Conservation (phyloP, 2,888 invertebrate species). For the Phengaris alcon region DNA sequence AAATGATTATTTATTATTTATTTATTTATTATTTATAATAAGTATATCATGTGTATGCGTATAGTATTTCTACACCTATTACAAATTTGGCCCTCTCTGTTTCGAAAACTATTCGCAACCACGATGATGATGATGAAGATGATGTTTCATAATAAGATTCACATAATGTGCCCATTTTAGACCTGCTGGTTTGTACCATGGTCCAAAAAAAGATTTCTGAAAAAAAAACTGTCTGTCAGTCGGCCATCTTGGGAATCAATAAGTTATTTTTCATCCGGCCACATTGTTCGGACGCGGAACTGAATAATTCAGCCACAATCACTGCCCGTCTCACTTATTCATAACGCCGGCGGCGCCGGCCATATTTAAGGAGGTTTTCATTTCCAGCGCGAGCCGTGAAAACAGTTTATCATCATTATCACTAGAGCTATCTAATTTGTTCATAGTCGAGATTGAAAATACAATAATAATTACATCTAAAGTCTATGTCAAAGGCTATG, state of each 20-base stretch:
- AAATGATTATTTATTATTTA: no score
- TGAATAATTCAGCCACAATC: conserved; percentile 74
- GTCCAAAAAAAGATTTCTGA: background rate
- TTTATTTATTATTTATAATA: no score
- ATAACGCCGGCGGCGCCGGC: conserved; percentile 45
- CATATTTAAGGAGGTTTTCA: conserved; percentile 31
- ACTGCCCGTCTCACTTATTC: conserved; percentile 72
- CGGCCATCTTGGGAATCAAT: conserved; percentile 15
- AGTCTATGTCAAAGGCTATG: no score
- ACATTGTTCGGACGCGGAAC: conserved; percentile 31
- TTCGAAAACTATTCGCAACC: no score
- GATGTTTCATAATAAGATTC: no score
- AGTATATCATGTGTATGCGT: no score
- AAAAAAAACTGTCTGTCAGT: conserved; percentile 1
- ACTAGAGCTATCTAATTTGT: background rate
- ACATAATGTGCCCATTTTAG: no score
- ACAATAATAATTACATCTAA: no score
- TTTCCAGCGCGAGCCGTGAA: conserved; percentile 8
- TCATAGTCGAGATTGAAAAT: no score
- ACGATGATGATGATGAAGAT: no score
- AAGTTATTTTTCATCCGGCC: conserved; percentile 11
- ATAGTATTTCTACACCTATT: no score
- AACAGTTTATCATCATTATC: conserved; percentile 11
- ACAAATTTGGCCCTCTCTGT: no score
- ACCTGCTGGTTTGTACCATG: background rate